Base-by-base conservation (phyloP, 2,888 invertebrate species). In the Poecilobothrus nobilitatus region DNA sequence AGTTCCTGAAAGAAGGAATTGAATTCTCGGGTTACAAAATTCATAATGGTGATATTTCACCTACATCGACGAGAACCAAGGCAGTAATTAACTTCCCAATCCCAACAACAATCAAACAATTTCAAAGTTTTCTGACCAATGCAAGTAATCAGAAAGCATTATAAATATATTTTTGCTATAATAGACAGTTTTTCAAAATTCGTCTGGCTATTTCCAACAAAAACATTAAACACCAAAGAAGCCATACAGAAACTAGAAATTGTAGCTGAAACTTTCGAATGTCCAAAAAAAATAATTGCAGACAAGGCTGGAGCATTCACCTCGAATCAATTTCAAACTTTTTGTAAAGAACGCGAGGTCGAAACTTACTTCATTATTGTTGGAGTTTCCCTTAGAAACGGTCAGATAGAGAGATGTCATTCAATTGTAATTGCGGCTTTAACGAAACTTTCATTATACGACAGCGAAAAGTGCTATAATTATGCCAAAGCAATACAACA, bases 221-320 rank as follows among this genome's bases (percentile, higher is more conserved):
- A 22, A 20, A 34, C 34, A 3, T 68, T 73, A 2, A 71, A 71
- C 22, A 78, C 34, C 34, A 8, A 34, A 34, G 12, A 80, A 64
- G 74, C 74, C 0, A 1, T 79, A 20, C 63, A 73, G 1, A 77
- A 76, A 67, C 53, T 79, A 8, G 68, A 67, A 18, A 37, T 71
- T 3, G 76, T 76, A 21, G 74, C 76, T 64, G 71, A 73, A 62
- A 72, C 41, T 21, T 79, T 79, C 73, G 79, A 78, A 18, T 76
- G 75, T 69, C 78, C 78, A 7, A 63, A 15, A 18, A 72, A 75
- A 63, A 74, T 79, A 8, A 75, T 80, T 7, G 73, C 76, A 0
- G 78, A 79, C 68, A 71, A 73, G 70, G 77, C 77, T 10, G 72
- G 76, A 7, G 78, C 79, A 6, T 80, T 80, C 69, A 77, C 75